Evolutionary conservation across 2,888 invertebrate genomes (phyloP).

Genomic region (Xylocampa areola): DNA sequence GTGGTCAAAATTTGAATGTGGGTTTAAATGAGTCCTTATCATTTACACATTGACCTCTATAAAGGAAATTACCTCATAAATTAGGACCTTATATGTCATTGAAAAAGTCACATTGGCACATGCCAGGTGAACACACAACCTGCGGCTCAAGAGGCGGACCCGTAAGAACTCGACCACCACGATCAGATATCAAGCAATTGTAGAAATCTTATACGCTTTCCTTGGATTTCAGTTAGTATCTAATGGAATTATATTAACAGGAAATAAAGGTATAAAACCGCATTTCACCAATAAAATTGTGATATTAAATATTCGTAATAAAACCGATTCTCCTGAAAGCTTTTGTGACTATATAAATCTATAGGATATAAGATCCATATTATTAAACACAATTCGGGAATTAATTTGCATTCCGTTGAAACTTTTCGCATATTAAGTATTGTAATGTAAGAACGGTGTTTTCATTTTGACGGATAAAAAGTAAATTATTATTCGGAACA

Average conservation of each 20-base stretch:
- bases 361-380: constrained; percentile 8
- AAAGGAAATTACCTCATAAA: no score
- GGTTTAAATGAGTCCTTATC: no score
- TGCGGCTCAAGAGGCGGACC: no score
- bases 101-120: no score
- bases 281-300: constrained; percentile 4
- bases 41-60: no score
- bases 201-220: constrained; percentile 11
- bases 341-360: no score
- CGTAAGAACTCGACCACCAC: no score
- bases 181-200: background rate
- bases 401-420: constrained; percentile 6
- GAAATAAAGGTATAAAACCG: constrained; percentile 14
- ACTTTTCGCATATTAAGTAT: constrained; percentile 27
- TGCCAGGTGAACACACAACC: no score
- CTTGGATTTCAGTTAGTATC: constrained; percentile 16
- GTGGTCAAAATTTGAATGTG: no score
- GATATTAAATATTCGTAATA: constrained; percentile 43
- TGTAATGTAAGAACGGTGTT: constrained; percentile 28
- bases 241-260: constrained; percentile 8
- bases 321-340: constrained; percentile 29
- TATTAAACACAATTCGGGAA: background rate
- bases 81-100: no score
- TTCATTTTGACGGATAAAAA: background rate
- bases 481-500: no score